Percentiles rank a stretch among this genome's conserved stretches.
Evolutionary conservation across 2,888 invertebrate genomes (phyloP).

Genomic region (Dryadula phaetusa): DNA sequence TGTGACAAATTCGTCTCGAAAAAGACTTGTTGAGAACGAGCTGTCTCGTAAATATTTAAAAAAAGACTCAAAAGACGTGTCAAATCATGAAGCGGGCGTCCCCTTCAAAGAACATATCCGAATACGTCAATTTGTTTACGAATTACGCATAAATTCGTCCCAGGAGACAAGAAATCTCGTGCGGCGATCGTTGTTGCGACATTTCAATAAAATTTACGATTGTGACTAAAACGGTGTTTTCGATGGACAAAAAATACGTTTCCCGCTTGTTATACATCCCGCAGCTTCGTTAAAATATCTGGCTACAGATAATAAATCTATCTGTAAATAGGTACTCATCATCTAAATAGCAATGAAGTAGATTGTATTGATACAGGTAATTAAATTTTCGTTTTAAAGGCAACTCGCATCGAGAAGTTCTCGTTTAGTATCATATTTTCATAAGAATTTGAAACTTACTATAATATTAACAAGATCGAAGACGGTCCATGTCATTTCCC

Average conservation of each 20-base stretch:
- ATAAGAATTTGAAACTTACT: constrained; percentile 10
- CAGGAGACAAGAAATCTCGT: constrained; percentile 81
- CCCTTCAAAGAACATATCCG: constrained; percentile 72
- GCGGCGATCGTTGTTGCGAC: constrained; percentile 81
- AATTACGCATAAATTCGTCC: constrained; percentile 84
- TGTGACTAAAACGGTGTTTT: constrained; percentile 81
- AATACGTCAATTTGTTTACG: constrained; percentile 83
- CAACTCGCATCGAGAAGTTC: constrained; percentile 2
- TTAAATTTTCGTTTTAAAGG: constrained; percentile 50
- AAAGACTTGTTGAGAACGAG: constrained; percentile 39
- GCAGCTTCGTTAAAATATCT: constrained; percentile 81
- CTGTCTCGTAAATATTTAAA: constrained; percentile 53
- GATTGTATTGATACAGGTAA: constrained; percentile 51
- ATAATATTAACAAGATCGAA: constrained; percentile 22
- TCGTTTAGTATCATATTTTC: not conserved
- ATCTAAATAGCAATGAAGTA: constrained; percentile 59
- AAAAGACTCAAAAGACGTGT: constrained; percentile 70
- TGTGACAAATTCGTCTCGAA: constrained; percentile 41
- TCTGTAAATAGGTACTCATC: constrained; percentile 58
- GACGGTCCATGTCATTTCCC: not conserved
- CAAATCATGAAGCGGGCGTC: constrained; percentile 71
- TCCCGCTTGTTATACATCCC: constrained; percentile 63
- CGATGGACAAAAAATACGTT: constrained; percentile 79
- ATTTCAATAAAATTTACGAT: constrained; percentile 85
- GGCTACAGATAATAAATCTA: constrained; percentile 75